These are phyloP conservation scores for Thalassaphorura encarpata DNA, from an alignment of 1,140 invertebrate species.

Conservation along the genomic window DNA sequence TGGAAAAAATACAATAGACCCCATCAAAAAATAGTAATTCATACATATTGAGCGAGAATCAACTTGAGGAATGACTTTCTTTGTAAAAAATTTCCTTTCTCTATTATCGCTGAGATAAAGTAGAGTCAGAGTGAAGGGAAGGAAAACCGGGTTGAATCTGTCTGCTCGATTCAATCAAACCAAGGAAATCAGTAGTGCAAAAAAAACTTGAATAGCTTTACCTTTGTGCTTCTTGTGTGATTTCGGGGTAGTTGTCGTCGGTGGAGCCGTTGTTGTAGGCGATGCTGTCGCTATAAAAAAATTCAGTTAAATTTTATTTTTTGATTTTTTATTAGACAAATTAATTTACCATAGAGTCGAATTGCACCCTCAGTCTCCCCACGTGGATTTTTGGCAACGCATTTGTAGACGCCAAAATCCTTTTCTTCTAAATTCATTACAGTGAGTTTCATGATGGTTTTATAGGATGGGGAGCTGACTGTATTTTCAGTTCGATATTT, in stretches of 20 bases:
- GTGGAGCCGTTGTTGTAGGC: conserved; percentile 47
- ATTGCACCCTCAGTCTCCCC: conserved; percentile 87
- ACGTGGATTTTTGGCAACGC: conserved; percentile 35
- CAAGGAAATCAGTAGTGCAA: neutral
- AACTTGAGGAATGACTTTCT: neutral
- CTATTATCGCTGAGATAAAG: neutral
- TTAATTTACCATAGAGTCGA: conserved; percentile 73
- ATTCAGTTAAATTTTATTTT: neutral
- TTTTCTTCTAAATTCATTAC: conserved; percentile 54
- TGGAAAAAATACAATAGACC: no score
- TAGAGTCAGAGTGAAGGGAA: neutral
- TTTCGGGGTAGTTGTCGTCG: conserved; percentile 45
- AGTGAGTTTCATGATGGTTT: conserved; percentile 69
- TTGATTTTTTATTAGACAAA: conserved; percentile 12
- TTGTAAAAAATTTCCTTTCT: neutral
- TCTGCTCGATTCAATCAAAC: neutral
- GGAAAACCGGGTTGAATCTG: neutral
- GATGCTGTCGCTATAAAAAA: conserved; percentile 44
- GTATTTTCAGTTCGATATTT: conserved; percentile 63
- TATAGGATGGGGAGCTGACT: conserved; percentile 58
- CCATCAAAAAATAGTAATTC: no score
- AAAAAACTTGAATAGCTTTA: neutral
- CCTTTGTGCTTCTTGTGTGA: conserved; percentile 38
- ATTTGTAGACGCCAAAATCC: conserved; percentile 66
- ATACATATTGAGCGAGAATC: neutral